Base-by-base conservation (phyloP, 2,888 invertebrate species). In the Elmis aenea region DNA sequence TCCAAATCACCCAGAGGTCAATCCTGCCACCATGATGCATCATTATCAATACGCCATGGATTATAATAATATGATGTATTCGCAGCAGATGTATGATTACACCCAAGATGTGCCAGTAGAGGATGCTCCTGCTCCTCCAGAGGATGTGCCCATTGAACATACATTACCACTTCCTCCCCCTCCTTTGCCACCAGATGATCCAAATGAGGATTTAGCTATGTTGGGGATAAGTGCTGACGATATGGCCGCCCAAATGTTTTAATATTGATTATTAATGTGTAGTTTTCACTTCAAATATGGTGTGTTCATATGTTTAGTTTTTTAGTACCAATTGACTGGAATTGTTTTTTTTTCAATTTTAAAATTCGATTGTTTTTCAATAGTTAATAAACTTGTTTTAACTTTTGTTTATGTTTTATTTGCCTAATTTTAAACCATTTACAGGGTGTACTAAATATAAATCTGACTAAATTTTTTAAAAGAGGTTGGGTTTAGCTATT, bases 191-290 rank as follows among this genome's bases (percentile, higher is more conserved):
- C 66, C 67, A 9, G 59, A 61, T 45, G 68, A 72, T 48, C 82
- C 74, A 54, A 66, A 73, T 51, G 85, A 85, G 38, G 90, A 91
- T 53, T 66, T 90, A 39, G 85, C 85, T 2, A 79, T 91, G 83
- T 70, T 91, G 31, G 91, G 91, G 1, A 90, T 90, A 30, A 89
- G 89, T 58, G 87, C 83, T 4, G 81, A 81, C 16, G 90, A 91
- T 59, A 77, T 79, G 48, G 81, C 80, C 4, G 79, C 79, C 13
- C 71, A 71, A 50, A 57, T 54, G 29, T 66, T 70, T 54, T 44
- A 30, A 33, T 18, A n/a, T n/a, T n/a, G n/a, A n/a, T n/a, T n/a
- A n/a, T n/a, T n/a, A n/a, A n/a, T n/a, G n/a, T n/a, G n/a, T n/a
- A n/a, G n/a, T n/a, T n/a, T n/a, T n/a, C n/a, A n/a, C n/a, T n/a